These are phyloP conservation scores for Monochamus saltuarius DNA, from an alignment of 1,140 invertebrate species.

Conservation along the genomic window DNA sequence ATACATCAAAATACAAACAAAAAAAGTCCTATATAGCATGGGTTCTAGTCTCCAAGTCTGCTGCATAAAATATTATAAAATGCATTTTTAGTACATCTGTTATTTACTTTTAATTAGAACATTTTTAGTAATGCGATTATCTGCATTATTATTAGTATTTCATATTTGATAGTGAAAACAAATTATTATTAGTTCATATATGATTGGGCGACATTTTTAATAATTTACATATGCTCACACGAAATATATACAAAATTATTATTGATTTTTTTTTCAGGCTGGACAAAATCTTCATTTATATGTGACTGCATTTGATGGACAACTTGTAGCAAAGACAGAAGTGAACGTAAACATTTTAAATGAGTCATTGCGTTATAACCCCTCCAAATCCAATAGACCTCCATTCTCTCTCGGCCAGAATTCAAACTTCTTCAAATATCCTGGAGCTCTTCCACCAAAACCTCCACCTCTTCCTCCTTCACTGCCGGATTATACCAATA, in stretches of 20 bases:
- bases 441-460: slow-evolving; percentile 21
- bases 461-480: slow-evolving; percentile 14
- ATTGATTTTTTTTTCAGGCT: slow-evolving; percentile 55
- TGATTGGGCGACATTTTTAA: too few species aligned
- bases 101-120: too few species aligned
- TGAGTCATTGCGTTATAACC: slow-evolving; percentile 42
- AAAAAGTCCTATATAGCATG: too few species aligned
- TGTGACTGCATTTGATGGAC: slow-evolving; percentile 69
- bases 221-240: too few species aligned
- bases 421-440: slow-evolving; percentile 10
- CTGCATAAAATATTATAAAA: too few species aligned
- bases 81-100: too few species aligned
- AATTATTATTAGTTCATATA: too few species aligned
- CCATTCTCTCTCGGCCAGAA: slow-evolving; percentile 15
- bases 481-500: slow-evolving; percentile 17
- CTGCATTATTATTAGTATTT: too few species aligned
- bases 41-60: too few species aligned
- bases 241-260: background rate
- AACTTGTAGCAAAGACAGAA: slow-evolving; percentile 68
- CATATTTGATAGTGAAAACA: too few species aligned
- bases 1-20: too few species aligned
- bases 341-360: slow-evolving; percentile 65
- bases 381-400: slow-evolving; percentile 23
- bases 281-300: slow-evolving; percentile 69
- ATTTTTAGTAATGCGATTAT: too few species aligned